Evolutionary conservation across 2,797 vertebrate genomes (phyloP), one percentile per base, ranked within the genome.

Genomic region (Tapirus indicus): DNA sequence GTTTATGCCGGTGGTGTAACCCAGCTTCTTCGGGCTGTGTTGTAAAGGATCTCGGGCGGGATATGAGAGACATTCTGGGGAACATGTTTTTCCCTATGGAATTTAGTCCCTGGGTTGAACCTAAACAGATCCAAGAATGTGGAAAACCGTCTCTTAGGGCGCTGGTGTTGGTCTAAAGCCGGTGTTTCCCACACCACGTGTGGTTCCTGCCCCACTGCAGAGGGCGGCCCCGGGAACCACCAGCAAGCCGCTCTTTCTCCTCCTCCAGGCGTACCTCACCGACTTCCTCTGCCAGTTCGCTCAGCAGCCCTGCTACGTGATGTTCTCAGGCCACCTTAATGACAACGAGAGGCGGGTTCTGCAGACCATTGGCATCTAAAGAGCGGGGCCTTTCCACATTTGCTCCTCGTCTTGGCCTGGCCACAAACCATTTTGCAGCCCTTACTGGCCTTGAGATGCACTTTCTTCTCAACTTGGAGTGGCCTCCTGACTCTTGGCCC

Each of bases 231-330:
- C 41, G 47, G 49, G n/a, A 16, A 0, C 72, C 68, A 27, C 38
- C 62, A 38, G 18, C 93, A 49, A n/a, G 29, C 52, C 13, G 5
- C n/a, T 90, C 44, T 97, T 23, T 0, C 41, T 97, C 91, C 74
- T 25, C 96, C 90, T 80, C 7, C 98, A 99, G 99, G 99, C 99
- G 5, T 99, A 99, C 98, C 99, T 99, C 98, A 99, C 99, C 0
- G 99, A 99, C 95, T 99, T 99, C 99, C 99, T 99, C 97, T 99
- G 99, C 62, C 99, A 99, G 99, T 99, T 99, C 96, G 99, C 99
- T 35, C 99, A 99, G 99, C 99, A 99, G 98, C 99, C 99, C 1
- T 99, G 99, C 98, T 99, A 99, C 98, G 99, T 99, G 94, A 99
- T 99, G 99, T 99, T 99, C 98, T 99, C 99, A 44, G 99, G 99